Percentiles rank a stretch among this genome's conserved stretches.
Evolutionary conservation across 2,797 vertebrate genomes (phyloP).

Genomic region (Sebastolobus alascanus): DNA sequence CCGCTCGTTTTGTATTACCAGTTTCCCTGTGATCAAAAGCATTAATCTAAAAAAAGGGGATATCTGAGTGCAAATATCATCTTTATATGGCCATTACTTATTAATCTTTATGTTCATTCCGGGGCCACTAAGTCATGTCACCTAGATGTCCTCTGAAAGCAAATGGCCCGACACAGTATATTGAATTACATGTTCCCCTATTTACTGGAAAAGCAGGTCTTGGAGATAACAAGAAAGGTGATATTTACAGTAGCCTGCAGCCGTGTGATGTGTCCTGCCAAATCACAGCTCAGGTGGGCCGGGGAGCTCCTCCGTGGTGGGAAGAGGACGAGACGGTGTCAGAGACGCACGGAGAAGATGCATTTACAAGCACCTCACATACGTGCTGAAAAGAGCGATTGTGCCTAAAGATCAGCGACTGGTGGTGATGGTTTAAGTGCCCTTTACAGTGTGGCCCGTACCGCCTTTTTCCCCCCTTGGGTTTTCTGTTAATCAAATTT

Average conservation of each 20-base stretch:
- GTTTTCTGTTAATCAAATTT: constrained; percentile 16
- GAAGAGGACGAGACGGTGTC: constrained; percentile 3
- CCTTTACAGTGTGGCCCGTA: not conserved
- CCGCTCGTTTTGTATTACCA: constrained; percentile 71
- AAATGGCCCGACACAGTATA: constrained; percentile 74
- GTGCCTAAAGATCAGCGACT: not conserved
- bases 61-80: constrained; percentile 84
- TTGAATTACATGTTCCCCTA: constrained; percentile 84
- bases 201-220: constrained; percentile 88
- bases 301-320: constrained; percentile 17
- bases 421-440: not conserved
- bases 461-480: not conserved
- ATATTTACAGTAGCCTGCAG: constrained; percentile 83
- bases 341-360: not conserved
- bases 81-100: constrained; percentile 86
- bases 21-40: constrained; percentile 74
- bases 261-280: constrained; percentile 64
- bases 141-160: constrained; percentile 85
- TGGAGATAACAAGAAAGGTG: constrained; percentile 87
- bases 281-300: constrained; percentile 73
- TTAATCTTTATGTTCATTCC: constrained; percentile 85
- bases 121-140: constrained; percentile 84
- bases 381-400: not conserved
- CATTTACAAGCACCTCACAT: not conserved
- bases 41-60: constrained; percentile 74